A percentile compares a stretch with the other conserved stretches of the same genome.
Evolutionary conservation across 2,888 invertebrate genomes (phyloP).

Genomic region (Eurois occulta): DNA sequence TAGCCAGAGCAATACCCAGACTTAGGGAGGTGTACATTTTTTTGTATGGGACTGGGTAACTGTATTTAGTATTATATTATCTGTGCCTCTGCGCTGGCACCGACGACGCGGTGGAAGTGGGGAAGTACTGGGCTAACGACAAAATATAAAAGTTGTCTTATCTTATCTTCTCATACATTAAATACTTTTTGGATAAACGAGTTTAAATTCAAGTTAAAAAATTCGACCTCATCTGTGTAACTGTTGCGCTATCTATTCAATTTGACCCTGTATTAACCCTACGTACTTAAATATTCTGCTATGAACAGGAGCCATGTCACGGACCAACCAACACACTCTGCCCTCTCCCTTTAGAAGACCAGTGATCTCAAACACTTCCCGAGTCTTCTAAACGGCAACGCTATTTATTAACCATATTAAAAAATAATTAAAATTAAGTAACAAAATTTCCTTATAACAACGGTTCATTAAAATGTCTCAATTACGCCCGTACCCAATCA

Average conservation of each 20-base stretch:
- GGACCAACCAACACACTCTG: not conserved
- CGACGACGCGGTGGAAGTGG: not conserved
- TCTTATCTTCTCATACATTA: no score
- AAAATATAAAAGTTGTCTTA: no score
- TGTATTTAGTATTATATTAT: no score
- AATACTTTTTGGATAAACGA: no score
- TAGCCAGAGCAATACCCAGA: no score
- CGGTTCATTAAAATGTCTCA: not conserved
- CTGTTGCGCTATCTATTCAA: not conserved
- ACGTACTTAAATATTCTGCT: not conserved
- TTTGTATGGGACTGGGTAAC: no score
- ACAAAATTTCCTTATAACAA: not conserved
- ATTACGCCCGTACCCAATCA: not conserved
- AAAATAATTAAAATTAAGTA: conserved; percentile 1
- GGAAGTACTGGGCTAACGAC: not conserved
- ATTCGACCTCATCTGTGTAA: no score
- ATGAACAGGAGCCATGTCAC: conserved; percentile 10
- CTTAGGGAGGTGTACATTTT: no score
- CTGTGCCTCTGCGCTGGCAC: not conserved
- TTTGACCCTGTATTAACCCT: not conserved
- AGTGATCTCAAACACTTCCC: conserved; percentile 36
- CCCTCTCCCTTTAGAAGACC: conserved; percentile 4
- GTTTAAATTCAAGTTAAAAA: no score
- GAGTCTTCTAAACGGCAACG: conserved; percentile 22
- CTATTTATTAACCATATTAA: conserved; percentile 15